Evolutionary conservation across 2,797 vertebrate species (phyloP).

Genomic region (Perodicticus potto): DNA sequence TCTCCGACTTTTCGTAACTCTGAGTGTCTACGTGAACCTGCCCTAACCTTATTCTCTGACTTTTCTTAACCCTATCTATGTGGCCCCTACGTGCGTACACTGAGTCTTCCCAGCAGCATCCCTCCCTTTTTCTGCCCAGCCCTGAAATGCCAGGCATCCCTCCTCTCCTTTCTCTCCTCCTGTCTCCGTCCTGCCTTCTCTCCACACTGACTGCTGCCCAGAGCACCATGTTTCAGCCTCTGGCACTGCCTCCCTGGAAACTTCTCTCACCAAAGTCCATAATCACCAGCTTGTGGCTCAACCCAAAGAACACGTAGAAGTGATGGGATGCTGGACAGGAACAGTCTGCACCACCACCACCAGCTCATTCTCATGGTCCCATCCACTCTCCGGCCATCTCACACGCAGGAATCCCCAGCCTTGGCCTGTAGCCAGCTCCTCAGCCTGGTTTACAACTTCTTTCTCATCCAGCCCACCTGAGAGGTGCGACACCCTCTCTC

Average conservation of each 20-base stretch:
- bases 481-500: background rate
- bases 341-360: background rate
- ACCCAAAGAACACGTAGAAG: background rate
- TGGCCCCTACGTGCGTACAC: background rate
- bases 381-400: background rate
- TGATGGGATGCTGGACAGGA: background rate
- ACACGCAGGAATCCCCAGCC: background rate
- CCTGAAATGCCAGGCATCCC: background rate
- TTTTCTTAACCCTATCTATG: background rate
- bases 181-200: background rate
- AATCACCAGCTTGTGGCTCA: background rate
- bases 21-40: background rate
- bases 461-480: background rate
- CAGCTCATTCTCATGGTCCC: background rate
- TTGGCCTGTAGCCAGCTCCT: background rate
- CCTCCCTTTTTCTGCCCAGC: background rate
- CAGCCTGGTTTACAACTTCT: background rate
- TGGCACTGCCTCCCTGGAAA: background rate
- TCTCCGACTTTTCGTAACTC: slow-evolving; percentile 22
- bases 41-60: background rate
- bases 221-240: background rate
- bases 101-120: background rate
- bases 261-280: slow-evolving; percentile 27
- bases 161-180: background rate
- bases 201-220: background rate